Evolutionary conservation across 2,888 invertebrate genomes (phyloP).

Genomic region (Drosophila putrida): DNA sequence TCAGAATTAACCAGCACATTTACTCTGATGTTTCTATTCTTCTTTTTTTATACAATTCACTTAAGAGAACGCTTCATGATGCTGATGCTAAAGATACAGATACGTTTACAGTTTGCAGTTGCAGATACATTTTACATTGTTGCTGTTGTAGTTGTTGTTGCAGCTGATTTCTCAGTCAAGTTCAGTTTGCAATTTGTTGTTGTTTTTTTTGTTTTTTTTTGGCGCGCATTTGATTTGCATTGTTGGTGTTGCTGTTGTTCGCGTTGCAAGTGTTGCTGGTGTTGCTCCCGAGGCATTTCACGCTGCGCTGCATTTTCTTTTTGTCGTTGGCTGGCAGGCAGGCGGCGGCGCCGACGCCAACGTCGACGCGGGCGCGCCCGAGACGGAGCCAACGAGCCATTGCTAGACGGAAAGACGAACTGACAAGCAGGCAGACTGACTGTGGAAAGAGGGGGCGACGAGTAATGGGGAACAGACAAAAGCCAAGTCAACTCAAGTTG

Average conservation of each 20-base stretch:
- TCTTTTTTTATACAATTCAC: conserved; percentile 53
- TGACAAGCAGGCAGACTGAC: conserved; percentile 43
- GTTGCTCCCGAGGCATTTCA: conserved; percentile 70
- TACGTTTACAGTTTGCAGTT: conserved; percentile 16
- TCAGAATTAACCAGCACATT: conserved; percentile 20
- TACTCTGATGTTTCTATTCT: conserved; percentile 20
- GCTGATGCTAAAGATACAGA: conserved; percentile 37
- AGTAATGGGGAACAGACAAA: conserved; percentile 58
- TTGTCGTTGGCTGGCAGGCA: conserved; percentile 67
- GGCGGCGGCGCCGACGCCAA: conserved; percentile 64
- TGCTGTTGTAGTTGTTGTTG: conserved; percentile 36
- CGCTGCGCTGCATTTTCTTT: conserved; percentile 68
- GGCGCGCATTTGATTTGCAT: conserved; percentile 2
- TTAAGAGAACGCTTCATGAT: conserved; percentile 32
- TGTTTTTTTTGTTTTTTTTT: conserved; percentile 62
- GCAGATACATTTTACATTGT: conserved; percentile 17
- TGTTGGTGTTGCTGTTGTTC: conserved; percentile 39
- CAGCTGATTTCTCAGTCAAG: conserved; percentile 82
- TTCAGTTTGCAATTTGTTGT: conserved; percentile 82
- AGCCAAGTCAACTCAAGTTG: conserved; percentile 75
- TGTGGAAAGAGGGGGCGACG: neutral
- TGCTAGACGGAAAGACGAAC: conserved; percentile 60
- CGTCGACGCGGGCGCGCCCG: conserved; percentile 57
- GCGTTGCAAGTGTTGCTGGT: conserved; percentile 43
- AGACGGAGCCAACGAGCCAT: conserved; percentile 75